Base-by-base conservation (phyloP, 2,113 vertebrate genomes). In the Esox niger region DNA sequence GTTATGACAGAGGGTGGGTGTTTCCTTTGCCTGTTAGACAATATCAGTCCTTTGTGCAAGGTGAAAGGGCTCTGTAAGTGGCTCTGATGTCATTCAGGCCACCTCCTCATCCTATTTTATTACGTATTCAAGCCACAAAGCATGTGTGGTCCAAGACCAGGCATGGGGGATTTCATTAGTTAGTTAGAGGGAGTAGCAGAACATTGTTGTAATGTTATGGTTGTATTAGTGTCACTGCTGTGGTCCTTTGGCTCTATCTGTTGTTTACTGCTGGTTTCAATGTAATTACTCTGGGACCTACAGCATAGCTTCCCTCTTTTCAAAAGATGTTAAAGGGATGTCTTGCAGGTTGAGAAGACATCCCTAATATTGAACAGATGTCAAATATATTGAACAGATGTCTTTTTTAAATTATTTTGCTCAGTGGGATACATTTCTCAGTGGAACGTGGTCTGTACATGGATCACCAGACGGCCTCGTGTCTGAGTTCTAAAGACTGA, bases 31-130 rank as follows among this genome's bases (percentile, higher is more conserved):
- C 20, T n/a, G 64, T 20, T 26, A 56, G 54, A 56, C 26, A 7
- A 25, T 32, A 25, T 54, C 27, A 30, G 35, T n/a, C 27, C 30
- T 9, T 10, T 23, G 27, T 32, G 35, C 66, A 33, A 20, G 26
- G 30, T 66, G 66, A 15, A 61, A 70, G 56, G 72, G 67, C 61
- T 25, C 72, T 75, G 78, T 82, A 82, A 84, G 82, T 84, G 82
- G 79, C 75, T 78, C 78, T 85, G 76, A 79, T 86, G 82, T 87
- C 84, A 87, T 89, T 85, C 81, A 65, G 77, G 83, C 76, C 76
- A 76, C 78, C 70, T 86, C 62, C 57, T 27, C 4, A 9, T 11
- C 63, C 83, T 80, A 82, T 78, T 33, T 61, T 82, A 81, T 68
- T 49, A 58, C 71, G 76, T 81, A 68, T 75, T 81, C 78, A 68